Conservation (phyloP, 2,888 invertebrate genomes). For the Drosophila hamatofila region DNA sequence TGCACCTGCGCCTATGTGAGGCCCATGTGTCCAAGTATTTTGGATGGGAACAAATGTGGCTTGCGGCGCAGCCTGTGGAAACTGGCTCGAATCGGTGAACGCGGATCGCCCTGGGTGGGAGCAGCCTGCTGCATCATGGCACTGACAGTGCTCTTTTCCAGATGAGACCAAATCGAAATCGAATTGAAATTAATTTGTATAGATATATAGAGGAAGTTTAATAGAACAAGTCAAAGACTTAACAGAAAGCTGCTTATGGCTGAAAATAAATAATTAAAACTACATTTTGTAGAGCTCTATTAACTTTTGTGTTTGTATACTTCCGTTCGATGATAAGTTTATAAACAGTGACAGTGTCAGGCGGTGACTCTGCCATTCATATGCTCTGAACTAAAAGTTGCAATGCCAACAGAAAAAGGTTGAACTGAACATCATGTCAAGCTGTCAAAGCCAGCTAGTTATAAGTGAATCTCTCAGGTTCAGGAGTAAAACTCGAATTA, state of each 20-base stretch:
- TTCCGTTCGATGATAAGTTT: neutral
- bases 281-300: neutral
- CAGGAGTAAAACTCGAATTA: slow-evolving; percentile 43
- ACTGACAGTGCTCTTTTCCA: slow-evolving; percentile 92
- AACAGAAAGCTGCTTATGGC: neutral
- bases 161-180: slow-evolving; percentile 59
- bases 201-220: too few relatives aligned
- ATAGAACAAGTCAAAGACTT: neutral
- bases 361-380: neutral
- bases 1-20: slow-evolving; percentile 98
- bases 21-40: slow-evolving; percentile 94
- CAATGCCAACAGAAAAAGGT: neutral
- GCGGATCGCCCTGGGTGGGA: slow-evolving; percentile 98
- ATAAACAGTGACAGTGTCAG: slow-evolving; percentile 6
- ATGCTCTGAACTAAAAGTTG: neutral
- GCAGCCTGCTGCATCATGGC: slow-evolving; percentile 96
- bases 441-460: slow-evolving; percentile 41
- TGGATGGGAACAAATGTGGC: slow-evolving; percentile 98
- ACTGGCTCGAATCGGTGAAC: slow-evolving; percentile 98
- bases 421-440: slow-evolving; percentile 19
- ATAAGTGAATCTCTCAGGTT: slow-evolving; percentile 32
- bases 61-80: slow-evolving; percentile 99
- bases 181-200: neutral
- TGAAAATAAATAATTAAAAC: slow-evolving; percentile 9
- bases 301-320: neutral